Base-by-base conservation (phyloP, 2,888 invertebrate genomes). In the Dynastes maya region DNA sequence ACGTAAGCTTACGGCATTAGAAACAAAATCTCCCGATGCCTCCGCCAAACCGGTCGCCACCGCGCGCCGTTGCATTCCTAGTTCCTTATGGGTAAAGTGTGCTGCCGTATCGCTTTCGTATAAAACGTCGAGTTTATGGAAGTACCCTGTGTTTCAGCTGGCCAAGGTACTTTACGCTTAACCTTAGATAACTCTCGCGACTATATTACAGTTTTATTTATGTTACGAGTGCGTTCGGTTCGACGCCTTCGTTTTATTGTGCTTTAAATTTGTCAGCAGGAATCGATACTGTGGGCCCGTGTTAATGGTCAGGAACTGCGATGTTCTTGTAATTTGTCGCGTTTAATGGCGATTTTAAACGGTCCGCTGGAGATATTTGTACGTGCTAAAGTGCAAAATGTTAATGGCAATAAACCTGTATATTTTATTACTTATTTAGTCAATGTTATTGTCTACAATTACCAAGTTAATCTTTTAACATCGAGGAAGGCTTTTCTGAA, bases 151-250 rank as follows among this genome's bases (percentile, higher is more conserved):
- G 55, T 58, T 58, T 8, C n/a, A 45, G 45, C 45, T 11, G 32
- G 11, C 45, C 8, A 45, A 1, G 45, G 45, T 45, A 11, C 45
- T 45, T 45, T 45, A 45, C 45, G 45, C 45, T 45, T 45, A 45
- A 45, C 45, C 45, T 45, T 8, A 45, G 55, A 58, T 58, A 22
- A 58, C 55, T 58, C 9, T 22, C 55, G 16, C 13, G 55, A 8
- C 55, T 16, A 16, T 58, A 58, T 22, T 58, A 58, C 55, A 22
- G 55, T 58, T 58, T 58, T 58, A 58, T 58, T 58, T 58, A 58
- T 58, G 55, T 58, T 58, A 58, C 55, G 55, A 58, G 8, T 22
- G 16, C 55, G 55, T 58, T 58, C 22, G 5, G 55, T 58, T 58
- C 55, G 4, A 22, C 22, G 55, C 6, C 22, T 58, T 22, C 55